Evolutionary conservation across 2,888 invertebrate species (phyloP), one percentile per base, ranked within the genome.

Genomic region (Branchipolynoe longqiensis): DNA sequence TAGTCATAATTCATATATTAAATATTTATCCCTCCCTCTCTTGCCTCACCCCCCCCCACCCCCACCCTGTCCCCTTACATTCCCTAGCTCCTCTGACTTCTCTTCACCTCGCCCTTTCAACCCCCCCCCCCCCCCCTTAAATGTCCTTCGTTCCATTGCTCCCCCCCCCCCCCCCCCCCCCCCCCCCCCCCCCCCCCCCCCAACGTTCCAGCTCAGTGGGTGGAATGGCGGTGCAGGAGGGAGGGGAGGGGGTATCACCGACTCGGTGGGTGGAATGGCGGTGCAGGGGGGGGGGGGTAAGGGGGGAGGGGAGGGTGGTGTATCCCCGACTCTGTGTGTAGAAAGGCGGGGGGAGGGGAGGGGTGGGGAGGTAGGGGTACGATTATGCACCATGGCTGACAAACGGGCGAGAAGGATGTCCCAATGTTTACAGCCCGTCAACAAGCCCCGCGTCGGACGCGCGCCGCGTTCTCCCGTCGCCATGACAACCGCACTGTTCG

Each of bases 331-430:
- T 31, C 62, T 31, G 31, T 12, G 28, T 62, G n/a, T n/a, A 62
- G 28, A 25, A 62, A 3, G 31, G 18, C 62, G 31, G 62, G 62
- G 28, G 18, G 62, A 22, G 69, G 69, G 14, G n/a, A n/a, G 36
- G 48, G 18, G 8, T 48, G 48, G 8, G 18, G 48, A 48, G 48
- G 48, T 18, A 18, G 18, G 8, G 48, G 48, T n/a, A 38, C 69
- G 48, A 78, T 78, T 78, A 78, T 78, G 78, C 78, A 78, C 48
- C 54, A 78, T 78, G 28, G 41, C 4, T 33, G 48, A 78, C 78
- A 78, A n/a, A 78, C 48, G 78, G 78, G 78, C 36, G 22, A 18
- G 78, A n/a, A n/a, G 48, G 78, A 78, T 78, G 78, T 78, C 78
- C 22, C 41, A 78, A 78, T 78, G 48, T 78, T 78, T 78, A 78